Percentiles rank a stretch among this genome's conserved stretches.
These are phyloP conservation scores for Sprattus sprattus DNA, from an alignment of 2,113 vertebrate genomes.

Conservation along the genomic window DNA sequence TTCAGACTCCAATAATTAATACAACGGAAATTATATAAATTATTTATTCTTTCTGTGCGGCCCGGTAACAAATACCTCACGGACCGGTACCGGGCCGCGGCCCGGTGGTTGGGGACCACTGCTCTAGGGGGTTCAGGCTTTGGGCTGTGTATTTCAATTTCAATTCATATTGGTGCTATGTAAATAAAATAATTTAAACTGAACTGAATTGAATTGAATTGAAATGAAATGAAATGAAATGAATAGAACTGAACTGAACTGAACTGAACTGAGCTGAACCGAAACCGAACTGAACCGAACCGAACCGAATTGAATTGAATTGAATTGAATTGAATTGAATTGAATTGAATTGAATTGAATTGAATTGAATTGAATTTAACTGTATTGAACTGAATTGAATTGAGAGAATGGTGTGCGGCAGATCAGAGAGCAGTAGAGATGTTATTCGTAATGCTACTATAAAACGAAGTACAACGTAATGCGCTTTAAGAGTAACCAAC, in stretches of 20 bases:
- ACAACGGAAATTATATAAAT: too few relatives aligned
- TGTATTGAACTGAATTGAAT: neutral
- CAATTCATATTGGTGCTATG: neutral
- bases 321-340: too few relatives aligned
- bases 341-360: neutral
- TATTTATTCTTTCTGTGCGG: too few relatives aligned
- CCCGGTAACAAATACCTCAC: too few relatives aligned
- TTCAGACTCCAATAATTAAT: too few relatives aligned
- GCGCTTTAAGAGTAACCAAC: neutral
- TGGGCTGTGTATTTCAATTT: too few relatives aligned
- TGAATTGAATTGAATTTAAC: neutral
- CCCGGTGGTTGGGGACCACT: too few relatives aligned
- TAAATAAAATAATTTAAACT: neutral
- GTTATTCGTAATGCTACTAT: neutral
- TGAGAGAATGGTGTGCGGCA: neutral
- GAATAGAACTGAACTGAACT: too few relatives aligned
- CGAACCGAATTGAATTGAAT: too few relatives aligned
- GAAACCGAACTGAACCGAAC: too few relatives aligned
- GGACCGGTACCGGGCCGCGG: too few relatives aligned
- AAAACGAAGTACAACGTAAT: neutral
- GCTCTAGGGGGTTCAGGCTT: neutral
- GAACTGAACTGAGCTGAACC: neutral
- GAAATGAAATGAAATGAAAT: too few relatives aligned
- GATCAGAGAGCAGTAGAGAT: neutral
- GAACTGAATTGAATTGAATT: neutral